Percentiles rank a stretch among this genome's conserved stretches.
Conservation (phyloP, 2,888 invertebrate species). For the Luffia ferchaultella region DNA sequence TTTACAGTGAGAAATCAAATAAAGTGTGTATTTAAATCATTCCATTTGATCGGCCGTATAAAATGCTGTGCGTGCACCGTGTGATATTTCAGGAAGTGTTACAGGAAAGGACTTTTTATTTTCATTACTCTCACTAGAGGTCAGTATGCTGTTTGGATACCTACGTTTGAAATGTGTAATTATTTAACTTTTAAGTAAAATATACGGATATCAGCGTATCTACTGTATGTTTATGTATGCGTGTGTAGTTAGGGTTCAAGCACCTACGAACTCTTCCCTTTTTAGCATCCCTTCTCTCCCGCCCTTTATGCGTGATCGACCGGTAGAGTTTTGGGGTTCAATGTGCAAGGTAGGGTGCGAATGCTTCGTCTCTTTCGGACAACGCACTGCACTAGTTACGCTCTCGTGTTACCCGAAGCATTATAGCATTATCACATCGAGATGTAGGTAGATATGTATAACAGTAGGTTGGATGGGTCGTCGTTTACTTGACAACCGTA, state of each 20-base stretch:
- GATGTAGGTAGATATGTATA: background rate
- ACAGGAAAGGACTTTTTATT: constrained; percentile 59
- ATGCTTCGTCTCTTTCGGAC: background rate
- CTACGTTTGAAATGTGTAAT: background rate
- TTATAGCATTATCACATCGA: too few species aligned
- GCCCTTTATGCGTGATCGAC: constrained; percentile 66
- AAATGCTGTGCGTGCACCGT: constrained; percentile 49
- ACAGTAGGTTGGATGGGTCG: background rate
- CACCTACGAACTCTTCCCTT: constrained; percentile 57
- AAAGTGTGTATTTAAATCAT: constrained; percentile 34
- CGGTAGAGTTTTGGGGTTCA: constrained; percentile 61
- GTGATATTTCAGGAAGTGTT: constrained; percentile 62
- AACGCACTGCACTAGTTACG: background rate
- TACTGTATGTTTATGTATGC: constrained; percentile 19
- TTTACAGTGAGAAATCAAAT: constrained; percentile 36
- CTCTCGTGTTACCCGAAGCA: background rate
- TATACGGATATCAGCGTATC: background rate
- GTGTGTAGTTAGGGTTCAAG: constrained; percentile 43
- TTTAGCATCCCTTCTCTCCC: constrained; percentile 60
- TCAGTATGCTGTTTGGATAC: constrained; percentile 33
- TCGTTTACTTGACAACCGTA: background rate
- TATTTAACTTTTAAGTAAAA: background rate
- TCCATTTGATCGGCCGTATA: constrained; percentile 58
- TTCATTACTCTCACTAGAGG: constrained; percentile 59
- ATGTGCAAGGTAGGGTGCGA: constrained; percentile 20